Conservation (phyloP, 2,113 vertebrate genomes). For the Halichoeres trimaculatus region DNA sequence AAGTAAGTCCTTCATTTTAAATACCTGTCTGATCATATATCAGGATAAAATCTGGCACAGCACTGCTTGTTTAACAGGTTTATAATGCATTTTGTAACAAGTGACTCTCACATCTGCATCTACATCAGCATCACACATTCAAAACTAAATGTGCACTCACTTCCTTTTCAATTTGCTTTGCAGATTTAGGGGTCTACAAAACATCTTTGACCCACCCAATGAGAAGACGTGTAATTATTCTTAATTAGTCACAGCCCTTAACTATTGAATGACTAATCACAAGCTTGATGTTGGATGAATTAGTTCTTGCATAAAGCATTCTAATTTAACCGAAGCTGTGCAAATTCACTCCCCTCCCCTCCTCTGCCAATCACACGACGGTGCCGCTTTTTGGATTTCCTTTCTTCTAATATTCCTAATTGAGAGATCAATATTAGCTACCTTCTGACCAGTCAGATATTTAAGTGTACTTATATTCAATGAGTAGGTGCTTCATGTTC, state of each 20-base stretch:
- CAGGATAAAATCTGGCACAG: neutral
- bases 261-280: slow-evolving; percentile 38
- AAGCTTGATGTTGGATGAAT: slow-evolving; percentile 47
- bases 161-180: slow-evolving; percentile 75
- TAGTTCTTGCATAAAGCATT: slow-evolving; percentile 25
- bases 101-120: neutral
- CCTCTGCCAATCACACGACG: neutral
- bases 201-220: slow-evolving; percentile 70
- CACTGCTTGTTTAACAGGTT: slow-evolving; percentile 27
- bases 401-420: slow-evolving; percentile 1
- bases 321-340: neutral
- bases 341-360: slow-evolving; percentile 1
- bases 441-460: slow-evolving; percentile 9
- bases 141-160: slow-evolving; percentile 55
- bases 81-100: slow-evolving; percentile 22
- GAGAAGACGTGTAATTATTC: slow-evolving; percentile 61
- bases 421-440: neutral
- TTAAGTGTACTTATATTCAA: neutral
- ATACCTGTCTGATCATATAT: neutral
- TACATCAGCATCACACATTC: slow-evolving; percentile 27
- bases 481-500: neutral
- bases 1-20: slow-evolving; percentile 86
- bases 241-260: slow-evolving; percentile 32
- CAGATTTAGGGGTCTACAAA: slow-evolving; percentile 87
- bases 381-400: slow-evolving; percentile 24